phyloP scores from a whole-genome alignment of 2,888 invertebrate genomes.

The Chaetogeoica ovagalla region DNA sequence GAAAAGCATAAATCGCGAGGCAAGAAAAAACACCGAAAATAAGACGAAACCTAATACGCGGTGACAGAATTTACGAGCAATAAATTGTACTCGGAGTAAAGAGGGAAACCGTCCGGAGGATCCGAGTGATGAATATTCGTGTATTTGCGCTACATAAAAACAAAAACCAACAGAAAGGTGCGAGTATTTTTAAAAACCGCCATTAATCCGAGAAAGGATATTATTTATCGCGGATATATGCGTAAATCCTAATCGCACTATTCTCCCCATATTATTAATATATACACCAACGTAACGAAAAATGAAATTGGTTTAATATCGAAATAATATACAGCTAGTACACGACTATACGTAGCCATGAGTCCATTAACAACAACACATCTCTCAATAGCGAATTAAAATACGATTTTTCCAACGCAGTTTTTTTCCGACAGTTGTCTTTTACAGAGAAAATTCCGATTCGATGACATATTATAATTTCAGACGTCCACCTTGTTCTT shows the following conservation, averaged over 20 bases:
- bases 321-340: no score
- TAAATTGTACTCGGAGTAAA: constrained; percentile 43
- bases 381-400: no score
- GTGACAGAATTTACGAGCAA: constrained; percentile 46
- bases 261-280: not conserved
- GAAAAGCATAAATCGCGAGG: constrained; percentile 31
- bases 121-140: constrained; percentile 34
- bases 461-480: no score
- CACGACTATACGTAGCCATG: no score
- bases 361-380: no score
- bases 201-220: constrained; percentile 23
- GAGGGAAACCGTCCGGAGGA: constrained; percentile 15
- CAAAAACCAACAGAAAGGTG: not conserved
- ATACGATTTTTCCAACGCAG: no score
- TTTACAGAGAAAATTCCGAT: no score
- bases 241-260: not conserved
- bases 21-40: constrained; percentile 30
- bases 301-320: no score
- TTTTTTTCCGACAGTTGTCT: no score
- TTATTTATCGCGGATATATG: constrained; percentile 20
- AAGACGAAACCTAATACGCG: constrained; percentile 39
- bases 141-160: not conserved
- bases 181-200: constrained; percentile 23
- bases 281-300: not conserved
- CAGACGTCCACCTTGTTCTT: no score